Evolutionary conservation across 2,113 vertebrate genomes (phyloP), one percentile per base, ranked within the genome.

Genomic region (Corythornis madagascariensis): DNA sequence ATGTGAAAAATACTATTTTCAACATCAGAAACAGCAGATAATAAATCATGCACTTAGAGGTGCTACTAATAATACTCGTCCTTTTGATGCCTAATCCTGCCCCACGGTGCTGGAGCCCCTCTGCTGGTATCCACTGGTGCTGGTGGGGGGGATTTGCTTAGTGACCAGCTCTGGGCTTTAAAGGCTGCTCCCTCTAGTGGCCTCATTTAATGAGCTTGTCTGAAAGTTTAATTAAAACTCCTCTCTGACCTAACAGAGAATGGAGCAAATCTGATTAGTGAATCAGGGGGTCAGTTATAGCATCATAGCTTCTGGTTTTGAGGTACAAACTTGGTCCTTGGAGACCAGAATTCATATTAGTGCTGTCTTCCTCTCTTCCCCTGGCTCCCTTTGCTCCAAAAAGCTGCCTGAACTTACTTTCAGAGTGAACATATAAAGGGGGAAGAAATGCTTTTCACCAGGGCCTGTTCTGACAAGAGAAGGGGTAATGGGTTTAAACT

Each of bases 101-200:
- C 10, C 35, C 0, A 0, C 1, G 0, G 26, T 1, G 3, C 73
- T 26, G 59, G 21, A 61, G 21, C 72, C 13, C 16, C 25, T 83
- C 6, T 5, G 5, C 43, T 11, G 19, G 61, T 43, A 64, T 10
- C 31, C 4, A 7, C 0, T 3, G 56, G 29, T 7, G 0, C 15
- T 16, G 42, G 38, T 38, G 21, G 69, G 9, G 47, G 7, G 21
- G 1, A 1, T 3, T 0, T 33, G 56, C 38, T 31, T 7, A 4
- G 43, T 15, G 60, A 35, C 33, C 38, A 5, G 64, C 52, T 14
- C 64, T 8, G 55, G 78, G 4, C 59, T 56, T 31, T 15, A 72
- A 48, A 43, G 74, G 71, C 60, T 93, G 75, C 96, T 92, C 92
- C 95, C 95, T 93, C 96, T 96, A 75, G 95, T 78, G 96, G 94